Base-by-base conservation (phyloP, 1,140 invertebrate genomes). In the Aphidius ervi region DNA sequence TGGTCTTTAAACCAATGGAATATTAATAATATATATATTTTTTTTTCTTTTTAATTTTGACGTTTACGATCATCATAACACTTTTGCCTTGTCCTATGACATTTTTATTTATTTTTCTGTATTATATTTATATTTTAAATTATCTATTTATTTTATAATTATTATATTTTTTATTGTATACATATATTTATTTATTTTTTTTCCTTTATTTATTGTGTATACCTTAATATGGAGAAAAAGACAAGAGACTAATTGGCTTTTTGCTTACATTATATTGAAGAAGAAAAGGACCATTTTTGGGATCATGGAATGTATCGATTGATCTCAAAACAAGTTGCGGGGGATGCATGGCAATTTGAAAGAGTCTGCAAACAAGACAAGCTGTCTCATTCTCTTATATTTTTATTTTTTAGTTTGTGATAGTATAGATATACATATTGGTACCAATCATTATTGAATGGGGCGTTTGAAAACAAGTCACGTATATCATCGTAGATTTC, bases 31-130 rank as follows among this genome's bases (percentile, higher is more conserved):
- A 63, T 45, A 61, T 1, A 16, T 16, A n/a, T 16, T 16, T 16
- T 16, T 16, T 70, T 70, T 71, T 71, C 67, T 67, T 16, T 42
- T 9, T 31, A 31, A 31, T 31, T 31, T 31, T 57, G 69, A 69
- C 65, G 62, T 70, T 70, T 70, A 70, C 68, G 67, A 70, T 64
- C 69, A 60, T 59, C 55, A 56, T 39, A 50, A 56, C 50, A 55
- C 39, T 39, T 46, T 54, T 47, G 20, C 40, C 49, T 54, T 47
- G 20, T 39, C 49, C 55, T 6, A 5, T 31, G n/a, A 2, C 20
- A 6, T 46, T 46, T 9, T n/a, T 46, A 46, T 52, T 46, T 55
- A 52, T 52, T 52, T 16, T 16, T 16, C 16, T 16, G 7, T 31
- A 9, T 52, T 52, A 9, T 3, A 16, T 16, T 16, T 16, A 16